Base-by-base conservation (phyloP, 2,797 vertebrate species). In the Epinephelus coioides region DNA sequence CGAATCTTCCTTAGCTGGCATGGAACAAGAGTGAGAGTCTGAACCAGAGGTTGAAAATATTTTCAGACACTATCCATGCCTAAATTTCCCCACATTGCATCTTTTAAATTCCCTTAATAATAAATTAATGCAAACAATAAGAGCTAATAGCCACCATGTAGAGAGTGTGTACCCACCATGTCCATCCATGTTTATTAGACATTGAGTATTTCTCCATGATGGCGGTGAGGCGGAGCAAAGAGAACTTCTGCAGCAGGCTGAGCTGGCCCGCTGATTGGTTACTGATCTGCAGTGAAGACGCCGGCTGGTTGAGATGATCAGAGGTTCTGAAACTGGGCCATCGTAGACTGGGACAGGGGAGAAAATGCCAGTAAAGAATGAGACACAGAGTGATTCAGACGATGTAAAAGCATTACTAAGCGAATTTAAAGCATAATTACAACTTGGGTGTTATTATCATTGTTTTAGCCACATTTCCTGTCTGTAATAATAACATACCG, bases 201-300 rank as follows among this genome's bases (percentile, higher is more conserved):
- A 98, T 94, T 10, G 98, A 99, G 88, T 98, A 97, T 85, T 97
- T 99, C 93, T 99, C 98, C 98, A 99, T 99, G 94, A 99, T 97
- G 91, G 98, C 98, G 0, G 98, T 99, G 79, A 99, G 97, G 23
- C 96, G 96, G 21, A 99, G 97, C 82, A 99, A 89, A 1, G 98
- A 99, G 94, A 99, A 98, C 86, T 97, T 98, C 76, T 98, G 98
- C 84, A 99, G 95, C 66, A 99, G 95, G 73, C 97, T 98, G 89
- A 99, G 96, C 72, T 99, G 98, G 71, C 95, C 94, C 2, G 97
- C 98, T 21, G 98, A 98, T 87, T 99, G 98, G 93, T 93, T 97
- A 79, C 95, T 96, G 93, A 99, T 98, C 88, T 97, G 97, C 71
- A 97, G 94, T 0, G 96, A 97, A 5, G 96, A 96, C 0, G 95